Base-by-base conservation (phyloP, 2,797 vertebrate genomes). In the Phrynocephalus forsythii region DNA sequence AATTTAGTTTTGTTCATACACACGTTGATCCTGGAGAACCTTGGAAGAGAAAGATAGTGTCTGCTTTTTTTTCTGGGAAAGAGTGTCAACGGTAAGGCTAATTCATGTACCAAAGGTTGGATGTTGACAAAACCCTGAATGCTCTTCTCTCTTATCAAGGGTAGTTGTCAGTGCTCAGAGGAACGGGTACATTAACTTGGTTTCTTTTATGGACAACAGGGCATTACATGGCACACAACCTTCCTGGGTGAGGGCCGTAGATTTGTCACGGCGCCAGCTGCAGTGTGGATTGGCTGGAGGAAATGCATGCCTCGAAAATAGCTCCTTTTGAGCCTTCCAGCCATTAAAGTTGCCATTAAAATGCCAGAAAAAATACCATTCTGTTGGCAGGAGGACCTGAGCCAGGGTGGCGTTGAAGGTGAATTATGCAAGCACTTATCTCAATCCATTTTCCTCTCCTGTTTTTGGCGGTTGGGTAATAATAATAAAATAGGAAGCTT, bases 401-500 rank as follows among this genome's bases (percentile, higher is more conserved):
- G 20, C 66, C 69, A 10, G 83, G 90, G 83, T 15, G 86, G 90
- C 63, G 44, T 30, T 89, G 89, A 95, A 95, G 94, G 94, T 96
- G 94, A 96, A 96, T 97, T 96, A 96, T 96, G 96, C 96, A 97
- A 93, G 93, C 94, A 82, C 92, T 95, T 88, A 94, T 93, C 96
- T 96, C 94, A 97, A 96, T 96, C 93, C 79, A 93, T 96, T 96
- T 96, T 94, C n/a, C 16, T 13, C 44, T 28, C 20, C 72, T 28
- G 92, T 96, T 91, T 95, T 96, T 94, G 93, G 94, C 90, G 75
- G 90, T 91, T 94, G 93, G 92, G 96, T 95, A 96, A 94, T 97
- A 96, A 96, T 95, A 96, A 94, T 97, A 96, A 97, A 85, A 95
- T 96, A 90, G 90, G 95, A 96, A 95, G 96, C 97, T 97, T 96